Base-by-base conservation (phyloP, 2,797 vertebrate species). In the Notamacropus eugenii region DNA sequence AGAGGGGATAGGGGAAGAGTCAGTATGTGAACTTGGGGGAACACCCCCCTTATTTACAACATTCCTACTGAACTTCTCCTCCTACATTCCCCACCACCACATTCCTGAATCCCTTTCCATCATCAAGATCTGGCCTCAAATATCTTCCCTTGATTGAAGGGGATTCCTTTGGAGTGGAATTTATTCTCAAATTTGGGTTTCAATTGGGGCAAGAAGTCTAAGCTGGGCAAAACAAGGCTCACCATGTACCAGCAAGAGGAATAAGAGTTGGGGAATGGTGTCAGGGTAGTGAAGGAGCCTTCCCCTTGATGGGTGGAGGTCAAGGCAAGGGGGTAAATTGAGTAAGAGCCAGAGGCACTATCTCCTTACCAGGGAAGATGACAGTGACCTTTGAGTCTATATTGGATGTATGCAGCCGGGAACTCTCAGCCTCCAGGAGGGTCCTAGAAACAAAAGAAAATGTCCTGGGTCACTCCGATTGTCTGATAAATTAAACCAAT, bases 371-470 rank as follows among this genome's bases (percentile, higher is more conserved):
- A 19, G 92, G 97, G 29, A 98, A 95, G 29, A 97, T 50, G 0
- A 95, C 96, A 55, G 96, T 46, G 91, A 96, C 3, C 58, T 98
- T 98, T 97, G 97, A 97, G 19, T 97, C 96, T 0, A 94, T 24
- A 0, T 92, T 40, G 0, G 98, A 98, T 87, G 97, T 58, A 56
- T 99, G 98, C 93, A 99, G 91, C 59, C 99, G 97, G 54, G 98
- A 98, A 95, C 98, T 99, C 96, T 99, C 99, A 0, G 98, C 98
- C 96, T 99, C 99, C 95, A 99, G 97, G 92, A 99, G 98, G 0
- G 98, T 99, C 97, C 99, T 99, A 97, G 34, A 82, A 94, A 93
- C 1, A 40, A 93, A 56, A 34, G 59, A 96, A 31, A 3, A 56
- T 50, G 93, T 28, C 3, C 19, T 0, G 46, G 91, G 54, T 97